Base-by-base conservation (phyloP, 2,888 invertebrate genomes). In the Hybos culiciformis region DNA sequence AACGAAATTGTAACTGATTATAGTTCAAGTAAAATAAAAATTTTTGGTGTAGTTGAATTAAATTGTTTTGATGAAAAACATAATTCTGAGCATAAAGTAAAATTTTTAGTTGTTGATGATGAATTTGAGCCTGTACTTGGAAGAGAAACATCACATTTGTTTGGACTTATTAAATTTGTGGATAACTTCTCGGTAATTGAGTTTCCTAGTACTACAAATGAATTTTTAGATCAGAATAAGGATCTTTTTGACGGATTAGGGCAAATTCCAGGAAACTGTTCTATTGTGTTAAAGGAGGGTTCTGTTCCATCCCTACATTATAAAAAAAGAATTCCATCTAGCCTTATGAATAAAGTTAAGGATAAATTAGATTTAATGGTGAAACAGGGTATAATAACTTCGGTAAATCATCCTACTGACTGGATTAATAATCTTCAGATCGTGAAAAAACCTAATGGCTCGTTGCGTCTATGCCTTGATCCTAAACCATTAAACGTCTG, bases 391-490 rank as follows among this genome's bases (percentile, higher is more conserved):
- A 44, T 48, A 14, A 41, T 48, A 19, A 31, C 37, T 17, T 23
- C 39, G 19, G 44, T 48, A 29, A 43, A 43, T 29, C 41, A 48
- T 26, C 42, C 46, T 17, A 43, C 43, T 14, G 45, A 48, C 36
- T 48, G 48, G 41, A 38, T 48, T 3, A 41, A 48, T 37, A 46
- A 46, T 34, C 14, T 46, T 15, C 46, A 46, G 20, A 11, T 48
- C 4, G 46, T 41, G 18, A 39, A 38, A 19, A 38, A 38, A 19
- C 20, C 37, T n/a, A 17, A 24, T 36, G 44, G 23, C 5, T 6
- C 15, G 9, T 11, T 45, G 5, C 40, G 45, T 14, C 19, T 45
- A 26, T 48, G 48, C 20, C 26, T 46, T 5, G 44, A 48, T 23
- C 44, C 46, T 32, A 45, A 42, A 14, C 41, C 45, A 5, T 14